Percentiles rank a stretch among this genome's conserved stretches.
Conservation (phyloP, 2,113 vertebrate species). For the Bettongia penicillata region DNA sequence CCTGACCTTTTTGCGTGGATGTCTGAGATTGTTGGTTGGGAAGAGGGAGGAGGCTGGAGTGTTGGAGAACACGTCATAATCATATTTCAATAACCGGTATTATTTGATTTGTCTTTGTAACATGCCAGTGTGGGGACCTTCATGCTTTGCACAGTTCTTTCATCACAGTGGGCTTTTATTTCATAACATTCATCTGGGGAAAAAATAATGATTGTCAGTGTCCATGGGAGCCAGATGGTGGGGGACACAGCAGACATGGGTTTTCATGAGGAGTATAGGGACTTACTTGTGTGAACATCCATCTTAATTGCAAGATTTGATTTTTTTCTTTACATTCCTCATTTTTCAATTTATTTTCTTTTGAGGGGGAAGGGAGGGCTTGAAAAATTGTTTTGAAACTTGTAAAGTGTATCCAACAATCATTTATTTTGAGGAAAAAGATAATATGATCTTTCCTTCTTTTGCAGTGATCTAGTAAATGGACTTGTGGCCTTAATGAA, state of each 20-base stretch:
- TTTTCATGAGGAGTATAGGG: neutral
- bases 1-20: neutral
- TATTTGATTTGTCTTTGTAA: constrained; percentile 37
- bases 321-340: neutral
- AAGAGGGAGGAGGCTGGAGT: neutral
- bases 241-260: neutral
- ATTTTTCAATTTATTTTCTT: neutral
- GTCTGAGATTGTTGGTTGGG: neutral
- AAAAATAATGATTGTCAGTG: neutral
- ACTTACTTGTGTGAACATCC: neutral
- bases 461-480: constrained; percentile 94
- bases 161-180: neutral
- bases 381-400: neutral
- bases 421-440: rapidly evolving
- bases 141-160: neutral
- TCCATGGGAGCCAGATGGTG: neutral
- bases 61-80: neutral
- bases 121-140: constrained; percentile 18
- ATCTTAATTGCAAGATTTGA: neutral
- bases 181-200: neutral
- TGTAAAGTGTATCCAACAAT: neutral
- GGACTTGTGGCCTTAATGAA: constrained; percentile 98
- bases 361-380: neutral
- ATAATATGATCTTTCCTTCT: constrained; percentile 56
- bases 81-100: neutral